A percentile compares a stretch with the other conserved stretches of the same genome.
phyloP scores from a whole-genome alignment of 1,140 invertebrate genomes.

The Drosophila repleta region DNA sequence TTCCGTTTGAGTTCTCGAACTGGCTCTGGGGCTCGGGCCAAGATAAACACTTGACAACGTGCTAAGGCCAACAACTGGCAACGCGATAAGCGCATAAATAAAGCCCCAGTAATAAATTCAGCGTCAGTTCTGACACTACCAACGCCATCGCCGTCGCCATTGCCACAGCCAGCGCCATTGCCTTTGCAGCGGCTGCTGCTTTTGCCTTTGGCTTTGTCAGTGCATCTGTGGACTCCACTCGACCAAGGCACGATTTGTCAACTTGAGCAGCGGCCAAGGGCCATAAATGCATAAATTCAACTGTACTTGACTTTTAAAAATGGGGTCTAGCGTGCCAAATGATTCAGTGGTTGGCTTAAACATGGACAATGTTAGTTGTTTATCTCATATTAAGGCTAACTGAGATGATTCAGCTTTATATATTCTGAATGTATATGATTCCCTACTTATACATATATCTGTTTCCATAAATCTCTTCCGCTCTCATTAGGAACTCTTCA shows the following conservation, averaged over 20 bases:
- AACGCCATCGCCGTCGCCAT: conserved; percentile 40
- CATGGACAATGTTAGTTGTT: not conserved
- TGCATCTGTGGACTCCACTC: not conserved
- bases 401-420: not conserved
- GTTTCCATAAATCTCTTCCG: not conserved
- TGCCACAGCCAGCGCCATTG: not conserved
- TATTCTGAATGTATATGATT: no score
- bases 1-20: conserved; percentile 31
- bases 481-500: not conserved
- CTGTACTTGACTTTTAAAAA: conserved; percentile 5
- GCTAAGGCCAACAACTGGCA: conserved; percentile 71
- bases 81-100: conserved; percentile 77
- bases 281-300: conserved; percentile 17
- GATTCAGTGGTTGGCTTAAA: not conserved
- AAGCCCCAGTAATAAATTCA: conserved; percentile 70
- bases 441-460: no score
- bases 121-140: conserved; percentile 68
- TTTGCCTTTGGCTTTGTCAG: not conserved
- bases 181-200: not conserved
- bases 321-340: not conserved
- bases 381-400: not conserved
- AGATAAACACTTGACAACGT: conserved; percentile 81
- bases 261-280: conserved; percentile 18
- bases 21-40: conserved; percentile 41
- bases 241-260: conserved; percentile 22